Percentiles rank a stretch among this genome's conserved stretches.
Evolutionary conservation across 2,888 invertebrate species (phyloP).

Genomic region (Folsomia candida): DNA sequence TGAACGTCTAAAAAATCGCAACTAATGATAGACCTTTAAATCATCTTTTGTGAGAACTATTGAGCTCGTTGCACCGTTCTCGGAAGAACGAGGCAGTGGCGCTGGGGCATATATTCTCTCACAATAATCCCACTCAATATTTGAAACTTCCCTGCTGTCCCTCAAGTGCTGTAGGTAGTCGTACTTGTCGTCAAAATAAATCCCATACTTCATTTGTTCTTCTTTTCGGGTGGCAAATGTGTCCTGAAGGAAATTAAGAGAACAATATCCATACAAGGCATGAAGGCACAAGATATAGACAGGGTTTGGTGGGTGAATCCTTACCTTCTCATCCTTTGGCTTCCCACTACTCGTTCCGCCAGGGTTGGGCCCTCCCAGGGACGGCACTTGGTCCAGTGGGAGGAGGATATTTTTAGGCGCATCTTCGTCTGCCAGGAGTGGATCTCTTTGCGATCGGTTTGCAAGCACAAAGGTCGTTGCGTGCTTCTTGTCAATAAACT

Average conservation of each 20-base stretch:
- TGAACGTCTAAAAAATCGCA: background rate
- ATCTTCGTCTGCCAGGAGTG: slow-evolving; percentile 79
- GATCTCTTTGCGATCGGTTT: slow-evolving; percentile 91
- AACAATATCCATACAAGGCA: no score
- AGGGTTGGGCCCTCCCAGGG: slow-evolving; percentile 2
- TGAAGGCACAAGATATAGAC: background rate
- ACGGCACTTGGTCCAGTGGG: slow-evolving; percentile 56
- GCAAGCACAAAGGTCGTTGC: slow-evolving; percentile 88
- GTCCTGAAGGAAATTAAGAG: slow-evolving; percentile 43
- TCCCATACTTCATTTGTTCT: slow-evolving; percentile 80
- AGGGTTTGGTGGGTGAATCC: no score
- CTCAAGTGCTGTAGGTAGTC: slow-evolving; percentile 90
- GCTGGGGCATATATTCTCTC: slow-evolving; percentile 40
- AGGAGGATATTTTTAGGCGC: slow-evolving; percentile 85
- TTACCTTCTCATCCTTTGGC: background rate
- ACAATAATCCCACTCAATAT: slow-evolving; percentile 51
- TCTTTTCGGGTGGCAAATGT: slow-evolving; percentile 62
- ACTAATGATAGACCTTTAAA: slow-evolving; percentile 22
- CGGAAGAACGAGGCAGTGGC: no score
- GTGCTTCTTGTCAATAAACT: slow-evolving; percentile 87
- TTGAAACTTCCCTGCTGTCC: slow-evolving; percentile 56
- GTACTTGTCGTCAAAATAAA: slow-evolving; percentile 92
- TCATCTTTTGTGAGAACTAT: slow-evolving; percentile 17
- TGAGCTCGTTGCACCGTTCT: background rate
- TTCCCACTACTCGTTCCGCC: slow-evolving; percentile 9